These are phyloP conservation scores for Orbicella faveolata DNA, from an alignment of 64 coral and sea anemone genomes.

Conservation along the genomic window DNA sequence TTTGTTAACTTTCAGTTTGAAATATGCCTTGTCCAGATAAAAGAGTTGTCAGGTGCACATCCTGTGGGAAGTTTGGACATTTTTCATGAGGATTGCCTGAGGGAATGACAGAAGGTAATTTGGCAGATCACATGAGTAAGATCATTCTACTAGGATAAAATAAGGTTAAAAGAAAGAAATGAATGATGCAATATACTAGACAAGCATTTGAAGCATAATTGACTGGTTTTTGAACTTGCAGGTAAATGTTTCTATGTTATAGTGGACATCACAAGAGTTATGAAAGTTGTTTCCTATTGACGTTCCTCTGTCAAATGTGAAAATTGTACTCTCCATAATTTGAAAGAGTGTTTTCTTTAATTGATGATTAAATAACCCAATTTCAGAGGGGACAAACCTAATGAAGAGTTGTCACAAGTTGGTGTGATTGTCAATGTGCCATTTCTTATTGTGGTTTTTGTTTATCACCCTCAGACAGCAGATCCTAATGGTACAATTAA, in stretches of 20 bases:
- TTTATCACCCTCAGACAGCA: background rate
- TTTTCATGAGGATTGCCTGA: slow-evolving; percentile 14
- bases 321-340: background rate
- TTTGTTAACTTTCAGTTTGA: background rate
- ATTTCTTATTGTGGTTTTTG: background rate
- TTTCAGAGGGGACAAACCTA: too few relatives aligned
- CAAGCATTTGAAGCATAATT: background rate
- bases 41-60: background rate
- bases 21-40: background rate
- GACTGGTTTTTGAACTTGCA: background rate
- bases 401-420: background rate
- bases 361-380: background rate
- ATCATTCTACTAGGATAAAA: too few relatives aligned
- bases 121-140: background rate
- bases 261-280: too few relatives aligned
- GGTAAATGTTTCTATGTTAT: background rate
- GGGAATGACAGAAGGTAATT: slow-evolving; percentile 16
- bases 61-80: slow-evolving; percentile 16
- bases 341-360: background rate
- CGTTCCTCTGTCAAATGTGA: background rate
- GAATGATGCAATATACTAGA: background rate
- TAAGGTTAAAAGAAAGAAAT: too few relatives aligned
- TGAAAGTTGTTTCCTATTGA: too few relatives aligned
- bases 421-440: background rate
- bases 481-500: background rate